These are phyloP conservation scores for Atta cephalotes DNA, from an alignment of 1,140 invertebrate species.

Conservation along the genomic window DNA sequence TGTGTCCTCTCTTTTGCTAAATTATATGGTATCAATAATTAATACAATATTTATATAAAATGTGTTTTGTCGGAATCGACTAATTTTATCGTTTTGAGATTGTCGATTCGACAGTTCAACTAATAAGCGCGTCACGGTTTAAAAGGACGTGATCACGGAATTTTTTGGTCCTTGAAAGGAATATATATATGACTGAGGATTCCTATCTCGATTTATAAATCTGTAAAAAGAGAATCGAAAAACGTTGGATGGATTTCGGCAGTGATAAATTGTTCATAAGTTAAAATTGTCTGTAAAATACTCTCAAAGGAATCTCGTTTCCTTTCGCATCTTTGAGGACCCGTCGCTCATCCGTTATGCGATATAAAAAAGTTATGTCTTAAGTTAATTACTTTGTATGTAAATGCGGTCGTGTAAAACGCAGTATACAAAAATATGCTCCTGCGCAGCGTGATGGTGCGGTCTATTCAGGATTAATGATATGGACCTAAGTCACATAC, in stretches of 20 bases:
- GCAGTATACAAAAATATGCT: slow-evolving; percentile 52
- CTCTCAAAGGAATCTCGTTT: slow-evolving; percentile 3
- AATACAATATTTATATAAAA: slow-evolving; percentile 62
- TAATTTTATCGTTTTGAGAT: slow-evolving; percentile 18
- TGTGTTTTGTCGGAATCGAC: slow-evolving; percentile 35
- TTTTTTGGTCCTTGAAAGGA: background rate
- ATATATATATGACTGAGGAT: slow-evolving; percentile 7
- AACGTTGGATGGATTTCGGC: slow-evolving; percentile 58
- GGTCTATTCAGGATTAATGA: slow-evolving; percentile 14
- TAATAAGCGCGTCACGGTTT: slow-evolving; percentile 23
- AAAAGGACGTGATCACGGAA: background rate
- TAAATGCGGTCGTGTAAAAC: slow-evolving; percentile 47
- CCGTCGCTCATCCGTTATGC: background rate
- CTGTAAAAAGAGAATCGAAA: slow-evolving; percentile 38
- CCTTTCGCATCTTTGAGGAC: background rate
- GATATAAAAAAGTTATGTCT: slow-evolving; percentile 37
- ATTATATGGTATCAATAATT: slow-evolving; percentile 70
- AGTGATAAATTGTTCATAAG: slow-evolving; percentile 29
- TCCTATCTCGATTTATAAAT: slow-evolving; percentile 10
- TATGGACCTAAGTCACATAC: slow-evolving; percentile 9
- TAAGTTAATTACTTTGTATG: slow-evolving; percentile 39
- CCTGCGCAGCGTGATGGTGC: background rate
- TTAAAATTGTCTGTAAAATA: slow-evolving; percentile 25
- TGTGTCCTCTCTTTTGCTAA: slow-evolving; percentile 67
- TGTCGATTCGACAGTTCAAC: slow-evolving; percentile 9